Base-by-base conservation (phyloP, 2,797 vertebrate species). In the Channa striata region DNA sequence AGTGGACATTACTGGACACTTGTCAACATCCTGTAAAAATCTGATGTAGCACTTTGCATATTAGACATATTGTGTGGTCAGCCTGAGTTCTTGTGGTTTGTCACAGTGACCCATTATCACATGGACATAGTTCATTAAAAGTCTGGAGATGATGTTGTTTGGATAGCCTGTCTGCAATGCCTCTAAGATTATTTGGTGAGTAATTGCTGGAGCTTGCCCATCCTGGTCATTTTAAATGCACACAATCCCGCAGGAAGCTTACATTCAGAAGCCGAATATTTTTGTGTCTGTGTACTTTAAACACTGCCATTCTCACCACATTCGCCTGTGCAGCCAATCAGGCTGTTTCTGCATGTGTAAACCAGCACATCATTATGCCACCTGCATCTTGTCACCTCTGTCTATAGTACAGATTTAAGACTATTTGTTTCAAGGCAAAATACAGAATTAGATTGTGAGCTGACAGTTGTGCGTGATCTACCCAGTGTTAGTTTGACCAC, bases 381-480 rank as follows among this genome's bases (percentile, higher is more conserved):
- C 17, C 71, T 63, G 59, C 13, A 16, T 49, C 42, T 23, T 56
- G 46, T 69, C 47, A 33, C 23, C 25, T 44, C n/a, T 72, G 61
- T 84, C 79, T 74, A 49, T 71, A 57, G 62, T 78, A 64, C 47
- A 47, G 43, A 43, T 48, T 72, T 79, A 47, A 72, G 25, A 52
- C 81, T 68, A 49, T 79, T 74, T 78, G 19, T 36, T 51, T 44
- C 13, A 44, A 71, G 49, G 68, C 37, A 68, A 58, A 65, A 21
- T 11, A 67, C 44, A 43, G 46, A 63, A 40, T 46, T 23, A 5
- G 61, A 25, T 69, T 30, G 50, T 11, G 54, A 75, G 72, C 25
- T 84, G 71, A 84, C 67, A 56, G 59, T 81, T 83, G 63, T 30
- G 52, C 68, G 64, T 80, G 68, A 77, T 78, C 17, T 37, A 3